A percentile compares a stretch with the other conserved stretches of the same genome.
phyloP scores from a whole-genome alignment of 1,140 invertebrate species.

The Triops longicaudatus region DNA sequence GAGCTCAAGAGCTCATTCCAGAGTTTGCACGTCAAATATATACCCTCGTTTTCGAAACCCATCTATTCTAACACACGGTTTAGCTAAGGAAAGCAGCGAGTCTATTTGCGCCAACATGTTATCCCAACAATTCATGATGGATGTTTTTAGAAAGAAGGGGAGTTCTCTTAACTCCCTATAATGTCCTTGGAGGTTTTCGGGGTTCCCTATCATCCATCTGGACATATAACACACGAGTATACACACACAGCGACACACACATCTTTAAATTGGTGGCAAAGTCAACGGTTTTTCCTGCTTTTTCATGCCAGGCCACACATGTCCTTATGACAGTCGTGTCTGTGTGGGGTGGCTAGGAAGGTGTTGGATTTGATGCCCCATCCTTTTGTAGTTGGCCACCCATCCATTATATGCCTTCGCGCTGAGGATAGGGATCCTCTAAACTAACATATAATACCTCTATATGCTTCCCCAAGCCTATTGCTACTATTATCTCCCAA shows the following conservation, averaged over 20 bases:
- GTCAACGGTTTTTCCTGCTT: conserved; percentile 13
- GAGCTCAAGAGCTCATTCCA: background rate
- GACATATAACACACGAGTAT: conserved; percentile 6
- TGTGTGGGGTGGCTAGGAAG: conserved; percentile 1
- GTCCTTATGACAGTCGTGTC: conserved; percentile 14
- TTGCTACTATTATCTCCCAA: conserved; percentile 2
- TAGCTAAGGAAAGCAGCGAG: no score
- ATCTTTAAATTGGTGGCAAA: conserved; percentile 5
- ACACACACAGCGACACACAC: background rate
- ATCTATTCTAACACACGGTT: background rate
- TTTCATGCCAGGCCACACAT: conserved; percentile 2
- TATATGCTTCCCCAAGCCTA: background rate
- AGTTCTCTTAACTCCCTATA: background rate
- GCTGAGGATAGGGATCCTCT: conserved; percentile 9
- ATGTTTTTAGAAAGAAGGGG: background rate
- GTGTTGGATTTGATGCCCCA: conserved; percentile 10
- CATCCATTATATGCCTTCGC: background rate
- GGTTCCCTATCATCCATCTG: background rate
- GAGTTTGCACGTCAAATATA: background rate
- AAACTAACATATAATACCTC: background rate
- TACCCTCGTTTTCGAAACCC: background rate
- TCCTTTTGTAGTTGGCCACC: conserved; percentile 9
- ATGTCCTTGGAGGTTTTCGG: conserved; percentile 11
- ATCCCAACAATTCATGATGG: conserved; percentile 1
- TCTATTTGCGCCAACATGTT: background rate